phyloP scores from a whole-genome alignment of 2,113 vertebrate species.

The Neolamprologus variostigma region DNA sequence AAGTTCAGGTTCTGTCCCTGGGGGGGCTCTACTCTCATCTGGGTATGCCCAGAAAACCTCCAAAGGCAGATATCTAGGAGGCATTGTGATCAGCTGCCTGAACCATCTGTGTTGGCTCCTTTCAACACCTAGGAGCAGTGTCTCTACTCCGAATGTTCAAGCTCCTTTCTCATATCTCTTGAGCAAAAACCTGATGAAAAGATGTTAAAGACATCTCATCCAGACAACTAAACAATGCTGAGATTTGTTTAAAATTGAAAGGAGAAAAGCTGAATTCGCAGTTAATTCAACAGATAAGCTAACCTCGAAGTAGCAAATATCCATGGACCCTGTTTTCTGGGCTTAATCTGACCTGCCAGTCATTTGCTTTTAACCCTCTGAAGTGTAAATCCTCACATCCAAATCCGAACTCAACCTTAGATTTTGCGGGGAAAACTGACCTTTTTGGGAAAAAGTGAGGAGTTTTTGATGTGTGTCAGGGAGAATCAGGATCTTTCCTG shows the following conservation, averaged over 20 bases:
- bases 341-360: neutral
- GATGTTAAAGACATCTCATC: neutral
- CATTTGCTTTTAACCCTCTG: neutral
- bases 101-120: neutral
- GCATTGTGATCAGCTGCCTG: neutral
- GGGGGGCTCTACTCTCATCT: neutral
- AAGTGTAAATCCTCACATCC: neutral
- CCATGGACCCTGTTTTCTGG: neutral
- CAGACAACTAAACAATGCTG: neutral
- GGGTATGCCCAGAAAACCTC: neutral
- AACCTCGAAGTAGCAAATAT: neutral
- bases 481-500: neutral
- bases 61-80: neutral
- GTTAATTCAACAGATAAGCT: neutral
- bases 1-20: neutral
- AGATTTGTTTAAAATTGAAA: neutral
- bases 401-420: neutral
- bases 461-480: neutral
- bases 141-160: neutral
- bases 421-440: neutral
- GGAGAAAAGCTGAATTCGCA: neutral
- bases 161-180: neutral
- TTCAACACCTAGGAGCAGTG: neutral
- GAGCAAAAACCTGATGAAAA: neutral
- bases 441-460: neutral